phyloP scores from a whole-genome alignment of 2,888 invertebrate genomes.

The Leptinotarsa peninsularis region DNA sequence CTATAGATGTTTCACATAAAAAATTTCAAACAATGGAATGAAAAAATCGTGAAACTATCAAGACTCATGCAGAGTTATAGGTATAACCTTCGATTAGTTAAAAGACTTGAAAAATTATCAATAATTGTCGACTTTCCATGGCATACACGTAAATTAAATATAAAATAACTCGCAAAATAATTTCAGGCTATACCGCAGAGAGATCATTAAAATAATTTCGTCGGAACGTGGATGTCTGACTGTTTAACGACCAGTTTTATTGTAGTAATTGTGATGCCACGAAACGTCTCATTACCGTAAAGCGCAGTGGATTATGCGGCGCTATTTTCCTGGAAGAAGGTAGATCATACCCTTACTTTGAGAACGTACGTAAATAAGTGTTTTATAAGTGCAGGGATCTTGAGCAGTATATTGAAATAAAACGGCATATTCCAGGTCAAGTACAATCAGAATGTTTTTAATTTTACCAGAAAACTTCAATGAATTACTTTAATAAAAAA shows the following conservation, averaged over 20 bases:
- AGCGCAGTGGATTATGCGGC: neutral
- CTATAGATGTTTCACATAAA: too few species aligned
- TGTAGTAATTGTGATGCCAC: slow-evolving; percentile 16
- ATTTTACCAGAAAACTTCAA: too few species aligned
- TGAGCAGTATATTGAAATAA: neutral
- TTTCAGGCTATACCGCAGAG: slow-evolving; percentile 3
- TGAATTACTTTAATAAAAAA: too few species aligned
- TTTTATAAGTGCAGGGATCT: neutral
- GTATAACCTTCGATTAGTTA: neutral
- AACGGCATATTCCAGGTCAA: too few species aligned
- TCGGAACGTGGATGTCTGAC: neutral
- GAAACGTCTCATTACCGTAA: slow-evolving; percentile 8
- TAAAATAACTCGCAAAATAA: neutral
- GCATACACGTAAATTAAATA: slow-evolving; percentile 1
- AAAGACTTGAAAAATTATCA: neutral
- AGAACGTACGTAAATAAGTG: neutral
- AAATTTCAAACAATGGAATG: too few species aligned
- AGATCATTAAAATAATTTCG: slow-evolving; percentile 4
- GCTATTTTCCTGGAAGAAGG: neutral
- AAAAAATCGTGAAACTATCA: neutral
- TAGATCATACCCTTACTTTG: neutral
- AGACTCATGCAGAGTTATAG: neutral
- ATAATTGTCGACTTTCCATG: neutral
- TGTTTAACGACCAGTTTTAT: neutral
- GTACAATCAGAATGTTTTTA: too few species aligned